phyloP scores from a whole-genome alignment of 2,797 vertebrate species.

The Rhinoraja longicauda region DNA sequence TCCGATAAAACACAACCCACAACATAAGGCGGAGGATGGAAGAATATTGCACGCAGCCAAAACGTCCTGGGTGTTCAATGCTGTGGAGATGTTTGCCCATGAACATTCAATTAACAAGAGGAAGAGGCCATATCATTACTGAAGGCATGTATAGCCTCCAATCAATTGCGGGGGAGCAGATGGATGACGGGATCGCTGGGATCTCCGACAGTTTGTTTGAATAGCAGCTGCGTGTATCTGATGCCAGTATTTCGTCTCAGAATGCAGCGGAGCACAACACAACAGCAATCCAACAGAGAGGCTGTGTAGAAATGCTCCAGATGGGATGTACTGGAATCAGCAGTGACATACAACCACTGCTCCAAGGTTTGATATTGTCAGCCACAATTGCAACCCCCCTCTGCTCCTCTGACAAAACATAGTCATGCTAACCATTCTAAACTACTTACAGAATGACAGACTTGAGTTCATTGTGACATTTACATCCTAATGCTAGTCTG shows the following conservation, averaged over 20 bases:
- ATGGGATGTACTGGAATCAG: not conserved
- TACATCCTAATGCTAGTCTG: not conserved
- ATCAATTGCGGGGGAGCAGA: not conserved
- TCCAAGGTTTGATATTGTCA: not conserved
- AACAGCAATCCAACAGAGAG: not conserved
- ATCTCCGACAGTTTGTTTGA: not conserved
- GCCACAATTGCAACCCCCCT: not conserved
- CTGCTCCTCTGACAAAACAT: not conserved
- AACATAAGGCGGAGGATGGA: not conserved
- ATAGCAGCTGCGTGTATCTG: not conserved
- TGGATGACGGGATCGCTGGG: not conserved
- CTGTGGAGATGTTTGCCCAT: not conserved
- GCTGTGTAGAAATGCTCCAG: not conserved
- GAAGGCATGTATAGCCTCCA: not conserved
- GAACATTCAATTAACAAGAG: not conserved
- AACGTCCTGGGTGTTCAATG: not conserved
- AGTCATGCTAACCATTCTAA: not conserved
- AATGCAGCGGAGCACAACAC: not conserved
- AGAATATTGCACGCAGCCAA: not conserved
- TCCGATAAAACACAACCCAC: not conserved
- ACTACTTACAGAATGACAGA: not conserved
- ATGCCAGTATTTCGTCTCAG: not conserved
- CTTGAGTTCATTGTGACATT: not conserved
- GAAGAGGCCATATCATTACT: not conserved
- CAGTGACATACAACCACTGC: not conserved